phyloP scores from a whole-genome alignment of 2,888 invertebrate genomes.

The Blastobasis adustella region DNA sequence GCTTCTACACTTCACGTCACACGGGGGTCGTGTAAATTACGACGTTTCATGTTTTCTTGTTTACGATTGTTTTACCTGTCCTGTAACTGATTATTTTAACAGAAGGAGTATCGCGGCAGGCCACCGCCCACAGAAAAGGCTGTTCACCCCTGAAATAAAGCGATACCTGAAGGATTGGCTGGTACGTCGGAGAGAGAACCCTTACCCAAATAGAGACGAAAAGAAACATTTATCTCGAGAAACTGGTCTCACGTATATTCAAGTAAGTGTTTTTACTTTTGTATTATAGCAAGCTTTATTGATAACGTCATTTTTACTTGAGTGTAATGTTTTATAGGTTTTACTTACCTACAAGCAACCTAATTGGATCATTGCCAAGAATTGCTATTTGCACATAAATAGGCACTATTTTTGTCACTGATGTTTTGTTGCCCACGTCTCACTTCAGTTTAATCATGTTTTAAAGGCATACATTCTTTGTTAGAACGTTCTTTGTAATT shows the following conservation, averaged over 20 bases:
- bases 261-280: slow-evolving; percentile 67
- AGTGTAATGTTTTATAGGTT: slow-evolving; percentile 34
- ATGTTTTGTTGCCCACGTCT: slow-evolving; percentile 47
- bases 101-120: slow-evolving; percentile 76
- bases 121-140: slow-evolving; percentile 79
- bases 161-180: slow-evolving; percentile 86
- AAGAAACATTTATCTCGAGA: slow-evolving; percentile 82
- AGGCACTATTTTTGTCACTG: slow-evolving; percentile 70
- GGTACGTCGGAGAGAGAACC: slow-evolving; percentile 83
- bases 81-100: slow-evolving; percentile 23
- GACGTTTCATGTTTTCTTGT: not conserved
- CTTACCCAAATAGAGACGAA: slow-evolving; percentile 85
- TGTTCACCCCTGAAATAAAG: slow-evolving; percentile 88
- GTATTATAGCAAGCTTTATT: slow-evolving; percentile 5
- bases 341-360: slow-evolving; percentile 61
- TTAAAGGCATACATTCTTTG: too few species aligned
- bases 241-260: slow-evolving; percentile 85
- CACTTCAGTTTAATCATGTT: slow-evolving; percentile 10
- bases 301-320: slow-evolving; percentile 13
- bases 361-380: slow-evolving; percentile 64
- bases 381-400: slow-evolving; percentile 70
- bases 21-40: not conserved
- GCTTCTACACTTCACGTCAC: slow-evolving; percentile 11
- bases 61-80: not conserved
- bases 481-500: not conserved